Base-by-base conservation (phyloP, 2,888 invertebrate species). In the Thereva unica region DNA sequence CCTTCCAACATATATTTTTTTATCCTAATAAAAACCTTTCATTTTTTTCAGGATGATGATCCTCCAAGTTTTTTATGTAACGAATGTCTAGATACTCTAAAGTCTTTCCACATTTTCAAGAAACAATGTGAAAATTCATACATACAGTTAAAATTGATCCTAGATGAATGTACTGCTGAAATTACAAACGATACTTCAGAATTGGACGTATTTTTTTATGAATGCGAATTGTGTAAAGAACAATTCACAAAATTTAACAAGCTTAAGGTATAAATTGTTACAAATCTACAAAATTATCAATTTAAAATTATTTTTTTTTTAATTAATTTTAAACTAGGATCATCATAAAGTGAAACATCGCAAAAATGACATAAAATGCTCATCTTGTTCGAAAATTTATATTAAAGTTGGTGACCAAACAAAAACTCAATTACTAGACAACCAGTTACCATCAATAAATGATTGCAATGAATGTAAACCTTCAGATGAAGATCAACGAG, bases 381-480 rank as follows among this genome's bases (percentile, higher is more conserved):
- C 77, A 67, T 72, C 81, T 44, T 84, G 85, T 72, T 74, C 76
- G 9, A 82, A 82, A 72, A 75, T 75, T 9, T 85, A 84, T 71
- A 75, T 76, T 4, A 76, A 82, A 6, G 71, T 79, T 2, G 80
- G 79, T 9, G 12, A 6, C 4, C 38, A 49, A 38, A 5, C 2
- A 34, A 7, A 35, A 8, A 4, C 12, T 8, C 47, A 10, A 7
- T 12, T 7, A 5, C 37, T 7, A 45, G 9, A 2, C 9, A 44
- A 44, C 9, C 35, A 3, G 10, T 9, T 6, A 65, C 40, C 3
- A 61, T 64, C 4, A 64, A 68, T 8, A 68, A 70, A 40, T 68
- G 72, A 52, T 84, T 85, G 85, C 71, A 75, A 77, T 8, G 82
- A 83, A 10, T 85, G 84, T 72, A 76, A 79, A 4, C 76, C 84